Evolutionary conservation across 2,888 invertebrate genomes (phyloP).

Genomic region (Anarsia innoxiella): DNA sequence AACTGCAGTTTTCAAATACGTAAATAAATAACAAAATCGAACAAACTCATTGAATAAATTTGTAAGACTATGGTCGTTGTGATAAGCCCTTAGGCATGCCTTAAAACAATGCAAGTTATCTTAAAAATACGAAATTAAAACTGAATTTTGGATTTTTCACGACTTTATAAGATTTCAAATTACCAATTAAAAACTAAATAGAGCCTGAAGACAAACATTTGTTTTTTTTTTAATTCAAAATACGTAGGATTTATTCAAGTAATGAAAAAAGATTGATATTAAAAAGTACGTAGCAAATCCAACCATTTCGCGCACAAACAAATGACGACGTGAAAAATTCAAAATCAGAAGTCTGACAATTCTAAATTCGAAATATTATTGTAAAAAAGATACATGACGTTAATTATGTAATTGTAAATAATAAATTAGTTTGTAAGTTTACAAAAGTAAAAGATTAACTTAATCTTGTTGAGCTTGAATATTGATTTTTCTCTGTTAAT

Average conservation of each 20-base stretch:
- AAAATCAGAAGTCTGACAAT: slow-evolving; percentile 7
- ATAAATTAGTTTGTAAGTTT: slow-evolving; percentile 47
- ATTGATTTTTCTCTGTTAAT: slow-evolving; percentile 67
- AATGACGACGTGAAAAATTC: slow-evolving; percentile 5
- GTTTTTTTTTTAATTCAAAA: too few relatives aligned
- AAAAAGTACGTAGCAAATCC: too few relatives aligned
- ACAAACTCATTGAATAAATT: slow-evolving; percentile 39
- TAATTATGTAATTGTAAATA: slow-evolving; percentile 62
- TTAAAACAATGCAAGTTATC: slow-evolving; percentile 43
- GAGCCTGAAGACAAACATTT: too few relatives aligned
- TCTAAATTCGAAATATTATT: slow-evolving; percentile 41
- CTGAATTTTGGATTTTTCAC: slow-evolving; percentile 17
- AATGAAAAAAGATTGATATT: too few relatives aligned
- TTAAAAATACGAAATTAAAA: slow-evolving; percentile 12
- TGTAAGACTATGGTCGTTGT: slow-evolving; percentile 51
- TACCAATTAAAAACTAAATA: too few relatives aligned
- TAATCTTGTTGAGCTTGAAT: slow-evolving; percentile 71
- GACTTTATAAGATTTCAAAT: slow-evolving; percentile 6
- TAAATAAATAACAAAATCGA: slow-evolving; percentile 37
- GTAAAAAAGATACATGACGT: slow-evolving; percentile 57
- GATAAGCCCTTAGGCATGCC: slow-evolving; percentile 47
- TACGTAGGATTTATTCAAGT: too few relatives aligned
- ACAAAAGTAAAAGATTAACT: slow-evolving; percentile 53
- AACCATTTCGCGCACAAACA: too few relatives aligned
- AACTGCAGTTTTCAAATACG: slow-evolving; percentile 42